phyloP scores from a whole-genome alignment of 2,113 vertebrate genomes.

The Coracopsis vasa region DNA sequence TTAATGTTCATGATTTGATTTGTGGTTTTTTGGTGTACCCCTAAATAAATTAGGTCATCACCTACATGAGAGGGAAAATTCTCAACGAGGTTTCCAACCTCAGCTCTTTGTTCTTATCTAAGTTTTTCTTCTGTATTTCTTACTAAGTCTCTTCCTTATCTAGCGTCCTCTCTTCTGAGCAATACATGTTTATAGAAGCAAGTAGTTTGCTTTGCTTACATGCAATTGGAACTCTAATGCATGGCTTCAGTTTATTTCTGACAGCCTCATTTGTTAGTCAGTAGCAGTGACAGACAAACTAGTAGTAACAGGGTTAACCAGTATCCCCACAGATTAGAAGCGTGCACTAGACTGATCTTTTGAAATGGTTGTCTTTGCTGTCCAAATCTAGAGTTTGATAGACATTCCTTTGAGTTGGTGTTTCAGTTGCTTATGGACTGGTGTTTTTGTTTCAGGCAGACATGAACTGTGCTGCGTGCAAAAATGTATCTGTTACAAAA shows the following conservation, averaged over 20 bases:
- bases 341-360: background rate
- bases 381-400: background rate
- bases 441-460: background rate
- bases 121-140: background rate
- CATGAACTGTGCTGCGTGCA: background rate
- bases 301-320: background rate
- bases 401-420: background rate
- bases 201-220: background rate
- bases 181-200: background rate
- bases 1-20: background rate
- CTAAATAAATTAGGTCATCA: background rate
- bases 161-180: fast-evolving
- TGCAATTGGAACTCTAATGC: background rate
- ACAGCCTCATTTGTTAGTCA: background rate
- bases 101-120: background rate
- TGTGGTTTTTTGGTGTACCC: background rate
- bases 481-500: background rate
- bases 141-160: background rate
- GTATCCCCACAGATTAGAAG: background rate
- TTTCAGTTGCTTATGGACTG: background rate
- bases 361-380: background rate
- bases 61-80: background rate
- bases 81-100: background rate
- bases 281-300: background rate
- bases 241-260: background rate